Conservation (phyloP, 2,888 invertebrate genomes). For the Leptopilina syphax region DNA sequence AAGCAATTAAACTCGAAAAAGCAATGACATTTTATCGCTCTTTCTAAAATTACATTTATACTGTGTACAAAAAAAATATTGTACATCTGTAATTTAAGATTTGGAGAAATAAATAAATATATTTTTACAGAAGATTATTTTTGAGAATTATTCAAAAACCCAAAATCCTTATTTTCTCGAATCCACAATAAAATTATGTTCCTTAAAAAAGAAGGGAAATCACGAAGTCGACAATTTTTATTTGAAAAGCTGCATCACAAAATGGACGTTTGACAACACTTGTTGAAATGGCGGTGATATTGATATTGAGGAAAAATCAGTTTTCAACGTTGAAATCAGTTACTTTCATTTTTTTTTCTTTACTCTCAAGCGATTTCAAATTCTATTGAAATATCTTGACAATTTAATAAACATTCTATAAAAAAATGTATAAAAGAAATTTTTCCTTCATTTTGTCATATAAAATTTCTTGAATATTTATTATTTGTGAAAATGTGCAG, state of each 20-base stretch:
- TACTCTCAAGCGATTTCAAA: too few species aligned
- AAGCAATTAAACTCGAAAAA: too few species aligned
- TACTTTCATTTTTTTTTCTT: neutral
- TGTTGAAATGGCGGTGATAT: neutral
- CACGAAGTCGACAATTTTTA: neutral
- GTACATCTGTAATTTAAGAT: neutral
- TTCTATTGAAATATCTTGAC: too few species aligned
- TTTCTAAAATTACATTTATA: too few species aligned
- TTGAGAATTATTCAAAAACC: neutral
- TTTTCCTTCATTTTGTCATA: too few species aligned
- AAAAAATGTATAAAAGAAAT: too few species aligned
- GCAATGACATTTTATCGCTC: too few species aligned
- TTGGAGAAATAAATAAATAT: neutral
- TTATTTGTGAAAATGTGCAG: neutral
- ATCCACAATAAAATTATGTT: neutral
- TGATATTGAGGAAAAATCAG: neutral
- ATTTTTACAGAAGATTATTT: constrained; percentile 6
- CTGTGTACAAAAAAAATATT: neutral
- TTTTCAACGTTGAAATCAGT: neutral
- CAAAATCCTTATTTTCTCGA: neutral
- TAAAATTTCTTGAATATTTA: too few species aligned
- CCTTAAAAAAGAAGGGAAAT: too few species aligned
- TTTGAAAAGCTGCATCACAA: neutral
- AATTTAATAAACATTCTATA: too few species aligned
- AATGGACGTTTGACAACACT: constrained; percentile 1